These are phyloP conservation scores for Arctocebus calabarensis DNA, from an alignment of 2,797 vertebrate genomes.

Conservation along the genomic window DNA sequence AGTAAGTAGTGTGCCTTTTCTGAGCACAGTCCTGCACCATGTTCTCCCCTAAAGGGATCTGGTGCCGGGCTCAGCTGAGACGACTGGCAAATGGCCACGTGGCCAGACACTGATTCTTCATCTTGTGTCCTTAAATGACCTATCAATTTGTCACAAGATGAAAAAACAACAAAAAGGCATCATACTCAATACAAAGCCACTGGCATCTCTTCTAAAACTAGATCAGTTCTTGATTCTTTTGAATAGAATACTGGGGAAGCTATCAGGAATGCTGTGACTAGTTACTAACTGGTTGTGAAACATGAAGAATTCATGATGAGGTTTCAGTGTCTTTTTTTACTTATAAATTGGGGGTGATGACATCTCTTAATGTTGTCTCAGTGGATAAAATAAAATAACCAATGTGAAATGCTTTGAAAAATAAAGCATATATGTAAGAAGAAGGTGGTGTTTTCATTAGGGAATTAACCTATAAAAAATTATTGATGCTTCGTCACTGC, in stretches of 20 bases:
- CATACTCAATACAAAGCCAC: not conserved
- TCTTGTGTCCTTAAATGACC: not conserved
- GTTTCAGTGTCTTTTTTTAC: not conserved
- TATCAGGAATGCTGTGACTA: not conserved
- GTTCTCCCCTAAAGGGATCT: not conserved
- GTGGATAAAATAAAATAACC: not conserved
- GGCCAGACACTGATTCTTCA: not conserved
- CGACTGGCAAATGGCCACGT: not conserved
- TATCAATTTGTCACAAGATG: not conserved
- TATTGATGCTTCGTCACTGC: not conserved
- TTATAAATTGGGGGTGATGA: not conserved
- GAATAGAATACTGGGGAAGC: not conserved
- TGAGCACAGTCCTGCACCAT: accelerated
- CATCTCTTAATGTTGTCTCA: not conserved
- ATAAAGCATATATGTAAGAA: not conserved
- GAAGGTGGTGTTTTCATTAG: not conserved
- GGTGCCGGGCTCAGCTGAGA: too few relatives aligned
- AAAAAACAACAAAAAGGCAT: not conserved
- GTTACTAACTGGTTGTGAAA: not conserved
- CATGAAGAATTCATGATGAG: not conserved
- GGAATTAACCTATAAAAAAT: not conserved
- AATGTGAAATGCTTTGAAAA: not conserved
- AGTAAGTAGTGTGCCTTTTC: slow-evolving; percentile 85
- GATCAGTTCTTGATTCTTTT: not conserved
- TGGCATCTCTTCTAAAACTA: not conserved